phyloP scores from a whole-genome alignment of 1,140 invertebrate species.

The Aphelenchoides besseyi region DNA sequence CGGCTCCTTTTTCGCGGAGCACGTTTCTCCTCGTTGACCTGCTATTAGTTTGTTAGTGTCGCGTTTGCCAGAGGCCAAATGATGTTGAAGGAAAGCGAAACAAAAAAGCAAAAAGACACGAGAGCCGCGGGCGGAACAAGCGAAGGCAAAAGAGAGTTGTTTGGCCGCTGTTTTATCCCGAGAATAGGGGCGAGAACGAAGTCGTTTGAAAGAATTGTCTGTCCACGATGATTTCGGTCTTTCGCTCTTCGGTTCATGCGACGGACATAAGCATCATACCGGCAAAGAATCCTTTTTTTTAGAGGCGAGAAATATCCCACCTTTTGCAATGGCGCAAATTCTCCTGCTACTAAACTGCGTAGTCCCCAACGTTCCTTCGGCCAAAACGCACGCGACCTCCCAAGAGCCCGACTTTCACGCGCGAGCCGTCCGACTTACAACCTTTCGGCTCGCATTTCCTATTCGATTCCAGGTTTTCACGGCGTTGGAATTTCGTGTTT shows the following conservation, averaged over 20 bases:
- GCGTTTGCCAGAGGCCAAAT: background rate
- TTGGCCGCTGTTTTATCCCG: constrained; percentile 2
- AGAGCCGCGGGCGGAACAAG: background rate
- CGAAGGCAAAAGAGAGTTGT: background rate
- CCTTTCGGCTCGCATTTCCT: background rate
- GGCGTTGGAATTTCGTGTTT: background rate
- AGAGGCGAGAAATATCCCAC: background rate
- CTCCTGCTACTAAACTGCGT: background rate
- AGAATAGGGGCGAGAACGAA: background rate
- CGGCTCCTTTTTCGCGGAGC: too few species aligned
- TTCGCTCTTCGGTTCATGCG: background rate
- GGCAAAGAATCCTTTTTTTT: background rate
- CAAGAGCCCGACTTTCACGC: background rate
- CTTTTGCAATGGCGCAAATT: background rate
- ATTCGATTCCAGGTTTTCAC: background rate
- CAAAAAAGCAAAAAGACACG: constrained; percentile 3
- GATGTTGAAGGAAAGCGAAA: background rate
- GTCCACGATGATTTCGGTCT: background rate
- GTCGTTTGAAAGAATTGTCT: constrained; percentile 2
- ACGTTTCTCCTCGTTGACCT: too few species aligned
- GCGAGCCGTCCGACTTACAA: background rate
- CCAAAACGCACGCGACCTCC: background rate
- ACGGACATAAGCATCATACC: too few species aligned
- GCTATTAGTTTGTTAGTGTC: constrained; percentile 3
- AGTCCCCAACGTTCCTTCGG: background rate